A percentile compares a stretch with the other conserved stretches of the same genome.
Evolutionary conservation across 2,888 invertebrate genomes (phyloP).

Genomic region (Eumacrocentrus americanus): DNA sequence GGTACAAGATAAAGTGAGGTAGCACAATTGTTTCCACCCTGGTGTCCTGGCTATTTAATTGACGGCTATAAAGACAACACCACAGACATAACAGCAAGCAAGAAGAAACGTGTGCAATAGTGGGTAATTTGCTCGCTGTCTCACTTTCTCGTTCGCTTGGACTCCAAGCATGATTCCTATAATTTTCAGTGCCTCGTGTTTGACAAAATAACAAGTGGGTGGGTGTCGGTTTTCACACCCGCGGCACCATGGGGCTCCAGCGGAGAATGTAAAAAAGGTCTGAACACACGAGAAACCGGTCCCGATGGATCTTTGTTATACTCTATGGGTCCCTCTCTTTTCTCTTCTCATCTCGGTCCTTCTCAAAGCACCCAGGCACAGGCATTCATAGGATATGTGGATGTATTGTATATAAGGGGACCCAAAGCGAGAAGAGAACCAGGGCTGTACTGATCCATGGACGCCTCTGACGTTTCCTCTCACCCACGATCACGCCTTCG

Average conservation of each 20-base stretch:
- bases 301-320: constrained; percentile 53
- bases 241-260: constrained; percentile 55
- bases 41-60: constrained; percentile 45
- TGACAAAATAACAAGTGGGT: constrained; percentile 61
- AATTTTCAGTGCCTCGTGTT: constrained; percentile 49
- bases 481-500: constrained; percentile 8
- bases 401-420: neutral
- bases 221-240: constrained; percentile 62
- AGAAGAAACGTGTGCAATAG: constrained; percentile 43
- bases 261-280: constrained; percentile 53
- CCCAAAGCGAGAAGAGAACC: neutral
- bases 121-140: constrained; percentile 43
- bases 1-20: constrained; percentile 24
- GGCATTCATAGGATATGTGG: neutral
- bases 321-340: constrained; percentile 24
- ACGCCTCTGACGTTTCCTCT: constrained; percentile 3
- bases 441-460: constrained; percentile 7
- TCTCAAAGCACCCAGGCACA: too few relatives aligned
- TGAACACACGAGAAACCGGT: constrained; percentile 59
- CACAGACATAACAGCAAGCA: too few relatives aligned
- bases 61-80: constrained; percentile 43
- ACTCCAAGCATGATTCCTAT: constrained; percentile 54
- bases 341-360: constrained; percentile 18
- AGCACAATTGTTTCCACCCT: too few relatives aligned
- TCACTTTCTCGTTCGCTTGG: constrained; percentile 4